Evolutionary conservation across 2,888 invertebrate genomes (phyloP).

Genomic region (Nephrotoma flavescens): DNA sequence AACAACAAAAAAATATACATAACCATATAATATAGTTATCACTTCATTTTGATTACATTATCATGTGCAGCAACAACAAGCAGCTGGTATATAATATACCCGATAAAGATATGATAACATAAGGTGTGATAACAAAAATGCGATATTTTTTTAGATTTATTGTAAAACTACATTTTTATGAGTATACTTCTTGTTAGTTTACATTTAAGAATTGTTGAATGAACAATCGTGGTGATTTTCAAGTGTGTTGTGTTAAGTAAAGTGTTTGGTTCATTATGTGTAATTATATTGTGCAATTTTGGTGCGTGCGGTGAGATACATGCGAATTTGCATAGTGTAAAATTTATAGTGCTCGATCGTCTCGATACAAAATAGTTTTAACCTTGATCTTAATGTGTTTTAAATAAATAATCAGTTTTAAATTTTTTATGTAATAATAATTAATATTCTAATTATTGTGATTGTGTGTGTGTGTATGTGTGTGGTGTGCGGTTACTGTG

Average conservation of each 20-base stretch:
- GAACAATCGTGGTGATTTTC: not conserved
- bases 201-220: not conserved
- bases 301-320: not conserved
- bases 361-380: not conserved
- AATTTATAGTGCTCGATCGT: not conserved
- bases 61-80: not conserved
- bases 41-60: not conserved
- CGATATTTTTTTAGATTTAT: not conserved
- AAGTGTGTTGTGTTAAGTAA: not conserved
- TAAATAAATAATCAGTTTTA: not conserved
- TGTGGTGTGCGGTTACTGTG: not conserved
- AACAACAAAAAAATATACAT: not conserved
- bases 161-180: not conserved
- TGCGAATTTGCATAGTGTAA: not conserved
- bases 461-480: not conserved
- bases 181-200: not conserved
- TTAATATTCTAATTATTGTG: not conserved
- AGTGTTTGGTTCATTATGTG: not conserved
- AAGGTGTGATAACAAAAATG: conserved; percentile 15
- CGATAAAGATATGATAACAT: conserved; percentile 15
- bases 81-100: not conserved
- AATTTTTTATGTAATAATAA: not conserved
- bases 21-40: not conserved
- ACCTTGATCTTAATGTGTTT: not conserved
- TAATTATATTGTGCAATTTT: not conserved